Evolutionary conservation across 1,140 invertebrate species (phyloP), one percentile per base, ranked within the genome.

Genomic region (Brachionus sp.): DNA sequence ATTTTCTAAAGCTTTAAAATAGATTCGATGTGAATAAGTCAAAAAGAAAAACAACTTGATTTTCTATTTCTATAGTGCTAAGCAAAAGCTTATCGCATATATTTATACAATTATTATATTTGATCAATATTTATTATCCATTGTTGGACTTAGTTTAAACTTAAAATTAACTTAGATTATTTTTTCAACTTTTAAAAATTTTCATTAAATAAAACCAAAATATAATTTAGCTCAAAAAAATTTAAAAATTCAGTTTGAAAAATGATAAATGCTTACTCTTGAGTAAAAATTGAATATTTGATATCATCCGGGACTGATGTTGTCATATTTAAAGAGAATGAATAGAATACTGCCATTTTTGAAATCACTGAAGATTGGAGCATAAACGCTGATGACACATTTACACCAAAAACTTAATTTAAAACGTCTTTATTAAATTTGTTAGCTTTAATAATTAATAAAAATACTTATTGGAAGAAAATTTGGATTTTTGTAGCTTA

Each of bases 211-310:
- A n/a, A n/a, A n/a, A n/a, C n/a, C n/a, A n/a, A n/a, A n/a, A n/a
- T n/a, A n/a, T n/a, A 42, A 42, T 6, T 42, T 3, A 7, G 12
- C 1, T 1, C 1, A 3, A 42, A 42, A 3, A 42, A 42, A 42
- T 5, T 23, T 19, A 37, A 66, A 9, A 29, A 80, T 16, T 16
- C 23, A 44, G 7, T 16, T 35, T 39, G 12, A 35, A 62, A 44
- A 62, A 23, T 2, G 19, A 82, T 66, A 16, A 66, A 35, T 16
- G 1, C 3, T 23, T 82, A 82, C 80, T 82, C 80, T 66, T 66
- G 80, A 16, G 57, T 68, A 19, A 37, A 66, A 39, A 82, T 68
- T 68, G 80, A 62, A 53, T 82, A 82, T 68, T 66, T 35, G 1
- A 82, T 19, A 33, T 82, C 13, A 37, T 82, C 62, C 6, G 80